Percentiles rank a stretch among this genome's conserved stretches.
Conservation (phyloP, 2,888 invertebrate species). For the Hecatera dysodea region DNA sequence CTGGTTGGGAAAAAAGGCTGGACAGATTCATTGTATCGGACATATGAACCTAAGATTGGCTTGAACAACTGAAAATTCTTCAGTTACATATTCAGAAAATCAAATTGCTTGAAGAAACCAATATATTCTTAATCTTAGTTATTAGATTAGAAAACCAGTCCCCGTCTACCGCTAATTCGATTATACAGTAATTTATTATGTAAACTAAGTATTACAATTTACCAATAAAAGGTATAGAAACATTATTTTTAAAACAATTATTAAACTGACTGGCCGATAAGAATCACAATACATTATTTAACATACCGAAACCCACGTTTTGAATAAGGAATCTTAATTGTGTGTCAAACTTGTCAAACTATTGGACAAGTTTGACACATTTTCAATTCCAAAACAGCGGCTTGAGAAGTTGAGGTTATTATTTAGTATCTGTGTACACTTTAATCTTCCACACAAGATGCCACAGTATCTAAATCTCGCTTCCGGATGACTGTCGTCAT, state of each 20-base stretch:
- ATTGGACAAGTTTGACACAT: no score
- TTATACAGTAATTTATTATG: not conserved
- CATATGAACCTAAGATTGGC: no score
- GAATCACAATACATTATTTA: not conserved
- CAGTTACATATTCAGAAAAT: not conserved
- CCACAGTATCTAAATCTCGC: constrained; percentile 31
- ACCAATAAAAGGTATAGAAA: no score
- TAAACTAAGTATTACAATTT: no score
- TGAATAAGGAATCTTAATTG: not conserved
- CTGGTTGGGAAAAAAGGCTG: no score
- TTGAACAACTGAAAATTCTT: not conserved
- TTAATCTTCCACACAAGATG: constrained; percentile 46
- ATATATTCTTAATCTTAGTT: not conserved
- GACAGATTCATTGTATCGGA: no score
- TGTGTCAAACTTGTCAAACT: no score
- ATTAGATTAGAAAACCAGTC: not conserved
- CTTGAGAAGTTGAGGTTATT: no score
- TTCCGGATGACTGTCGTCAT: constrained; percentile 32
- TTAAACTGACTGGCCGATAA: not conserved
- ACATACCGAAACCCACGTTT: not conserved
- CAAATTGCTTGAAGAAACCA: not conserved
- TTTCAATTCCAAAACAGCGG: no score
- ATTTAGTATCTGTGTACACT: no score
- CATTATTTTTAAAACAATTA: not conserved
- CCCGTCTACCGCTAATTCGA: not conserved